Evolutionary conservation across 2,888 invertebrate species (phyloP), one percentile per base, ranked within the genome.

Genomic region (Malthinus flaveolus): DNA sequence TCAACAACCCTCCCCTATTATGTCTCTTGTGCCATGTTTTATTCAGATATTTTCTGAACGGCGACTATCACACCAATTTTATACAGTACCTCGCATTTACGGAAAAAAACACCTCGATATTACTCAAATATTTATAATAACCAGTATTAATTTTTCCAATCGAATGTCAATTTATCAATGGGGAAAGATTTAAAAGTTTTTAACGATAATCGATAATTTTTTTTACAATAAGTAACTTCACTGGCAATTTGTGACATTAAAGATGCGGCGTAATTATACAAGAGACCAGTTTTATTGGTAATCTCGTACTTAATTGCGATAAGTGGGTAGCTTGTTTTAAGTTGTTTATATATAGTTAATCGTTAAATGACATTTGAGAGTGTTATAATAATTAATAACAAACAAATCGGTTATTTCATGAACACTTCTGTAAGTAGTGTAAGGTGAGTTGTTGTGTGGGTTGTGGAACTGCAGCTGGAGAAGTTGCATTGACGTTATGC

Each of bases 181-280:
- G 23, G 23, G 23, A 5, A 23, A 5, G 23, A 23, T 23, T 23
- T 23, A 23, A 23, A 23, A 23, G 23, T 5, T 23, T 23, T 23
- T 23, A 23, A 23, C 5, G 23, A 5, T 3, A 23, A 23, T 37
- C 37, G 12, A 42, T 9, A 23, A n/a, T 42, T 42, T 42, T 15
- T 54, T 54, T 37, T 48, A 48, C 47, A 54, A 23, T 23, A 23
- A 54, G 47, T 46, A 32, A 46, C 54, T 39, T 46, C 54, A 54
- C 37, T 32, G 39, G 45, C 54, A 54, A 54, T 54, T 54, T 54
- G 54, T 45, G 54, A 36, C 47, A 47, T 54, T 47, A 50, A 54
- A 36, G 54, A 48, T 48, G 54, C 54, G 47, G 32, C 39, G 36
- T 54, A 54, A 54, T 54, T 54, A 46, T 35, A 54, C 54, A 54